A percentile compares a stretch with the other conserved stretches of the same genome.
Conservation (phyloP, 2,797 vertebrate genomes). For the Delichon dasypus region DNA sequence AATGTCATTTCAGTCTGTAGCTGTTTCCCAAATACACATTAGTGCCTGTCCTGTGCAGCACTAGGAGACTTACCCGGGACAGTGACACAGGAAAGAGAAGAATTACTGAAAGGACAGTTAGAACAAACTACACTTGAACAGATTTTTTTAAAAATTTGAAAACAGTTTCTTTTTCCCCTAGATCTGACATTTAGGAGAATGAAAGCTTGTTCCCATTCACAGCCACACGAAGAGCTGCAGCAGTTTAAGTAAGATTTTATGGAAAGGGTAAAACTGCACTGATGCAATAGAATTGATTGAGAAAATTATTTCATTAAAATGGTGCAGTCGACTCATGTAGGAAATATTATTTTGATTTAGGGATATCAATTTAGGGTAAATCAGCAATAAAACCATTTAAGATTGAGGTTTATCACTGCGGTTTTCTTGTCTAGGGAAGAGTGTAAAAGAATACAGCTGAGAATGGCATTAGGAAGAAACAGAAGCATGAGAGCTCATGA, state of each 20-base stretch:
- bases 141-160: neutral
- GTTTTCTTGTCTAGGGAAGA: neutral
- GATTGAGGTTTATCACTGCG: neutral
- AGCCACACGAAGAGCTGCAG: neutral
- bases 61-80: fast-evolving
- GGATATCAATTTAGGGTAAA: neutral
- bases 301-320: constrained; percentile 3
- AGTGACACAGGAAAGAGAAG: neutral
- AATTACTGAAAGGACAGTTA: neutral
- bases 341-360: constrained; percentile 9
- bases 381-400: constrained; percentile 5
- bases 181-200: neutral
- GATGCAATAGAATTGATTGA: neutral
- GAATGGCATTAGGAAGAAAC: neutral
- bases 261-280: neutral
- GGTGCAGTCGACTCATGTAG: neutral
- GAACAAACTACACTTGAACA: neutral
- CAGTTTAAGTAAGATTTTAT: neutral
- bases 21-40: neutral
- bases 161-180: neutral
- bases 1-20: neutral
- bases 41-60: neutral
- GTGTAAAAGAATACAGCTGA: neutral
- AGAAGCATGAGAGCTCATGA: neutral
- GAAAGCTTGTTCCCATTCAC: neutral